A percentile compares a stretch with the other conserved stretches of the same genome.
These are phyloP conservation scores for Diacarnus erythraeanus DNA, from an alignment of 37 sponge, comb jelly and placozoan species.

Conservation along the genomic window DNA sequence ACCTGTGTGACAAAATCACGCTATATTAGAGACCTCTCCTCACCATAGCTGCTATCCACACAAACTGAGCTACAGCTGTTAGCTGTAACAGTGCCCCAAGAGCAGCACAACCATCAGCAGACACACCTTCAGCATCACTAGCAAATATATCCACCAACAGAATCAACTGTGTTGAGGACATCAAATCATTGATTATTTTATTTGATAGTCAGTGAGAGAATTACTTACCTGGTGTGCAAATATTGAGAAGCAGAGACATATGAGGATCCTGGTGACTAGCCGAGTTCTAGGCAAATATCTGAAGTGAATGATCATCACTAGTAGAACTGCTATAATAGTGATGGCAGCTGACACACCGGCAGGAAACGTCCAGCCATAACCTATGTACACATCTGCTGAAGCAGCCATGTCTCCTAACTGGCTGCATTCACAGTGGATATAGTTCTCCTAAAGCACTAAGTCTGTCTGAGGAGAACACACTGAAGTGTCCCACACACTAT, in stretches of 20 bases:
- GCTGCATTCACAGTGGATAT: conserved; percentile 59
- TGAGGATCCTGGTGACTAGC: conserved; percentile 49
- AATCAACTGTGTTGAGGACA: conserved; percentile 41
- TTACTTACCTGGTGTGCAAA: conserved; percentile 59
- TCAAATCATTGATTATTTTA: too few relatives aligned
- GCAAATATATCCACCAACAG: conserved; percentile 60
- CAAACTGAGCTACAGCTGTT: conserved; percentile 59
- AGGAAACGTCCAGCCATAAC: conserved; percentile 66
- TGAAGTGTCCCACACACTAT: conserved; percentile 15
- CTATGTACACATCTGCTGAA: conserved; percentile 11
- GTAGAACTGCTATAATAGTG: conserved; percentile 47
- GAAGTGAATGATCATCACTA: conserved; percentile 50
- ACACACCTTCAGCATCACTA: conserved; percentile 13
- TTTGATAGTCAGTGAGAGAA: too few relatives aligned
- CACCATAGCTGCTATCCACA: conserved; percentile 62
- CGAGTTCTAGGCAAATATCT: conserved; percentile 46
- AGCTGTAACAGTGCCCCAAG: conserved; percentile 58
- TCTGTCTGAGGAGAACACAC: conserved; percentile 5
- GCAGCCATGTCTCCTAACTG: conserved; percentile 65
- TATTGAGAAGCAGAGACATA: conserved; percentile 48
- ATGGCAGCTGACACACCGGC: conserved; percentile 53
- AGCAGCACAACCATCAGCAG: conserved; percentile 53
- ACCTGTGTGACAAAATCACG: too few relatives aligned
- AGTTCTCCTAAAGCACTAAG: conserved; percentile 32
- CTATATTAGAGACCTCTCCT: too few relatives aligned